A percentile compares a stretch with the other conserved stretches of the same genome.
Conservation (phyloP, 1,140 invertebrate species). For the Brachionus asplanchnoidis region DNA sequence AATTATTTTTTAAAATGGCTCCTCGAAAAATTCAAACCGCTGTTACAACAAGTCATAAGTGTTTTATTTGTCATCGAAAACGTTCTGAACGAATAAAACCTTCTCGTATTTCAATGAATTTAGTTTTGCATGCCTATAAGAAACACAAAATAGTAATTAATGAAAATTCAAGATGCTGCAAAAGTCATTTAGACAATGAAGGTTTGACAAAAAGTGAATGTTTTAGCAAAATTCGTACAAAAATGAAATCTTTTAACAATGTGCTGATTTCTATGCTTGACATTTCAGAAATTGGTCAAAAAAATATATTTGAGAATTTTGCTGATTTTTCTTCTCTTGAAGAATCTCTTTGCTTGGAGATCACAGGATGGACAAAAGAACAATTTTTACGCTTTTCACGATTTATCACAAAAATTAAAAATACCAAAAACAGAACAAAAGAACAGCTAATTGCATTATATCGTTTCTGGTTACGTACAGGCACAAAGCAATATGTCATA, state of each 20-base stretch:
- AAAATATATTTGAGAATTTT: slow-evolving; percentile 4
- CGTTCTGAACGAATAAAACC: not conserved
- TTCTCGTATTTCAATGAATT: not conserved
- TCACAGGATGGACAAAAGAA: not conserved
- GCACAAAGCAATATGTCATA: not conserved
- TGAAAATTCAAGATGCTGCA: not conserved
- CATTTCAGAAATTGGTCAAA: not conserved
- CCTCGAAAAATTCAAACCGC: not conserved
- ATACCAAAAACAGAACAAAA: not conserved
- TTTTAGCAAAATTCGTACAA: not conserved
- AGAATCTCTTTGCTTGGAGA: not conserved
- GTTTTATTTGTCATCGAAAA: slow-evolving; percentile 8
- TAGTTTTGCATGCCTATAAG: not conserved
- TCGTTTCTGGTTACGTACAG: slow-evolving; percentile 4
- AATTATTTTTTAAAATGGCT: not conserved
- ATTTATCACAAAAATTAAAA: slow-evolving; percentile 6
- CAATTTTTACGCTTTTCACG: not conserved
- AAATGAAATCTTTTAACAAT: not conserved
- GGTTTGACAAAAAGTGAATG: not conserved
- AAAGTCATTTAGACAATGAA: not conserved
- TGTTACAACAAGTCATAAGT: not conserved
- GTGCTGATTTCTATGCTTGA: not conserved
- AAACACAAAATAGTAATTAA: not conserved
- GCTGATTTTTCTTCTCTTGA: not conserved
- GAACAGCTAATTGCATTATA: not conserved